A percentile compares a stretch with the other conserved stretches of the same genome.
phyloP scores from a whole-genome alignment of 1,140 invertebrate species.

The Atta texana region DNA sequence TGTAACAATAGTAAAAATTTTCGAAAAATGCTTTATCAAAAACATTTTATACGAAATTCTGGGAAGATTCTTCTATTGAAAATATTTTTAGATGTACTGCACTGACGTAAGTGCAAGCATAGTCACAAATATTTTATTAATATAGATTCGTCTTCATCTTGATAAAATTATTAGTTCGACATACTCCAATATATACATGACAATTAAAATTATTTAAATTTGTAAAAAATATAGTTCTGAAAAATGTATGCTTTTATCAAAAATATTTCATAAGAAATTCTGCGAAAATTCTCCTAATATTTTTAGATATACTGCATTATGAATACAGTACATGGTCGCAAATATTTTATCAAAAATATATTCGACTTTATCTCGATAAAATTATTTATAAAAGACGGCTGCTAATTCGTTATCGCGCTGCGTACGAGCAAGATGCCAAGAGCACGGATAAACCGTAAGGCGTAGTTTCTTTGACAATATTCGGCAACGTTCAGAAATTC shows the following conservation, averaged over 20 bases:
- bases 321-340: not conserved
- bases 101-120: not conserved
- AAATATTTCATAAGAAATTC: conserved; percentile 1
- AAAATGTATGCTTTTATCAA: not conserved
- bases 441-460: not conserved
- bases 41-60: not conserved
- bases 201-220: conserved; percentile 20
- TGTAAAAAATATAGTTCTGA: not conserved
- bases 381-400: not conserved
- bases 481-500: conserved; percentile 35
- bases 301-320: not conserved
- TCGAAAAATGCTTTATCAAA: not conserved
- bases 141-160: conserved; percentile 20
- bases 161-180: not conserved
- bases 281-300: not conserved
- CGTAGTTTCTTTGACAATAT: conserved; percentile 40
- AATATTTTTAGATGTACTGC: not conserved
- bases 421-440: conserved; percentile 8
- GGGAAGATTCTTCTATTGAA: not conserved
- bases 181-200: not conserved
- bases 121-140: conserved; percentile 31
- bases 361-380: conserved; percentile 17
- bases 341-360: conserved; percentile 53
- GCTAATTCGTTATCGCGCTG: conserved; percentile 26
- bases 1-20: not conserved